Evolutionary conservation across 1,140 invertebrate species (phyloP).

Genomic region (Lucilia cuprina): DNA sequence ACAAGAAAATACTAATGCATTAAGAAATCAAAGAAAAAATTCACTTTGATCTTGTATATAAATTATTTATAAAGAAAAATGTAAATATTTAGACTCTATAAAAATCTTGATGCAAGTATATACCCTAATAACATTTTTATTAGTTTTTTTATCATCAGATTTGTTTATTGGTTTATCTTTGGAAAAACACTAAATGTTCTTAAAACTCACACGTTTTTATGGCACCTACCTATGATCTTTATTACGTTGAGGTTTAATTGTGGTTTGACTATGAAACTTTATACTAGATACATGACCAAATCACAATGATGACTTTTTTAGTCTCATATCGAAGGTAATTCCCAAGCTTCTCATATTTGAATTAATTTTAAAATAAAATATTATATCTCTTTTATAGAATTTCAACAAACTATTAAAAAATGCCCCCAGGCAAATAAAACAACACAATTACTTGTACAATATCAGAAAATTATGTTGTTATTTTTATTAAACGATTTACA

Average conservation of each 20-base stretch:
- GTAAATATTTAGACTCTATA: not conserved
- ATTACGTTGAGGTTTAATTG: not conserved
- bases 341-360: not conserved
- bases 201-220: no score
- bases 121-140: not conserved
- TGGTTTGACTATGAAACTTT: not conserved
- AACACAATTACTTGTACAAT: not conserved
- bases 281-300: not conserved
- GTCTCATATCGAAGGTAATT: not conserved
- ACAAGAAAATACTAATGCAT: no score
- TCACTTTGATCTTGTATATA: not conserved
- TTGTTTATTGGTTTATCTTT: no score
- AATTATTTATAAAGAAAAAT: not conserved
- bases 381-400: not conserved
- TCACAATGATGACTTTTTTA: not conserved
- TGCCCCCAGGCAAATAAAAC: not conserved
- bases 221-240: not conserved
- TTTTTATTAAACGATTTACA: conserved; percentile 20
- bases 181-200: no score
- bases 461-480: not conserved
- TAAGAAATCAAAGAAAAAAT: not conserved
- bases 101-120: not conserved
- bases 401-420: not conserved
- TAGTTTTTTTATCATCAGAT: not conserved
- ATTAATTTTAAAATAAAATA: not conserved